Conservation (phyloP, 2,113 vertebrate genomes). For the Anarrhichthys ocellatus region DNA sequence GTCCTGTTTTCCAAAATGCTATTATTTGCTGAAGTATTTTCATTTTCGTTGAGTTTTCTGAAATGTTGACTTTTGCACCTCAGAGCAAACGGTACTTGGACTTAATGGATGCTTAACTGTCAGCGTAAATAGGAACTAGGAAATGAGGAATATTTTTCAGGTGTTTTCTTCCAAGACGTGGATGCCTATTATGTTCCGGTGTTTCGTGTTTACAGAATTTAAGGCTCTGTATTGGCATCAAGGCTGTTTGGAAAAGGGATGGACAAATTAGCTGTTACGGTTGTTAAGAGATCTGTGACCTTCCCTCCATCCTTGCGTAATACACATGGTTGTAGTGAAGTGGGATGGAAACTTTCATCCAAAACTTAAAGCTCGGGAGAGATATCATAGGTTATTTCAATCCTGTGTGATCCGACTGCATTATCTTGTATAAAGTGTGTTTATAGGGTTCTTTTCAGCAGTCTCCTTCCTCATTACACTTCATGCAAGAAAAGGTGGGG, state of each 20-base stretch:
- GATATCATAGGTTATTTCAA: background rate
- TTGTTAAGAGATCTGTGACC: background rate
- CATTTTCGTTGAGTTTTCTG: background rate
- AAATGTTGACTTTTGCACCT: background rate
- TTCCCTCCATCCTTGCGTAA: background rate
- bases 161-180: background rate
- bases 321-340: background rate
- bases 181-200: background rate
- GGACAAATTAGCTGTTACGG: background rate
- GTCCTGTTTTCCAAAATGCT: background rate
- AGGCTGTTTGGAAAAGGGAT: background rate
- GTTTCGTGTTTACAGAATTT: background rate
- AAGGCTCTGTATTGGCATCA: background rate
- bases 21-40: background rate
- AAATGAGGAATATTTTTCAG: background rate
- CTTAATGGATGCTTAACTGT: background rate
- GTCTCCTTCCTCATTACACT: constrained; percentile 10
- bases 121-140: background rate
- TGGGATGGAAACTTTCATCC: background rate
- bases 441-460: constrained; percentile 6
- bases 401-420: background rate
- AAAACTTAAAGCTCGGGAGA: background rate
- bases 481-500: background rate
- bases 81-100: background rate
- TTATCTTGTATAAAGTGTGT: constrained; percentile 6